Conservation (phyloP, 2,888 invertebrate species). For the Malacosoma neustria region DNA sequence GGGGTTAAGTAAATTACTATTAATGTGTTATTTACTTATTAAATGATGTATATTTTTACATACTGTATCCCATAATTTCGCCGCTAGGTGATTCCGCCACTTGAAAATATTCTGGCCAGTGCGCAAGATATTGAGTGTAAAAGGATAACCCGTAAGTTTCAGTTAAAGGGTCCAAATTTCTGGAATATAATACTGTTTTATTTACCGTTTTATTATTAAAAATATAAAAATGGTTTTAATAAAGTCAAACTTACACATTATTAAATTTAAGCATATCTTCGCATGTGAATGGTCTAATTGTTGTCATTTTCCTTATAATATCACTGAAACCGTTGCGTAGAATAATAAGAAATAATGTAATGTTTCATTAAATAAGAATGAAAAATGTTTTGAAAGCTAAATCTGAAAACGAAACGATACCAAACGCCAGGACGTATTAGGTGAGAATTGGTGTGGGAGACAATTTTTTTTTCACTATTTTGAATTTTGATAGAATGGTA, state of each 20-base stretch:
- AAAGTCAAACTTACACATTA: slow-evolving; percentile 85
- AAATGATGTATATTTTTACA: no score
- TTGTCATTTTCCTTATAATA: slow-evolving; percentile 81
- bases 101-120: slow-evolving; percentile 99
- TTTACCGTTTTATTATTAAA: background rate
- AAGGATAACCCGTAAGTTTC: slow-evolving; percentile 97
- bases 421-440: no score
- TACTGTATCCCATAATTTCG: slow-evolving; percentile 99
- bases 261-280: slow-evolving; percentile 97
- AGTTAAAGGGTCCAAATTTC: slow-evolving; percentile 96
- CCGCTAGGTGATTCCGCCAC: slow-evolving; percentile 97
- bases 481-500: no score
- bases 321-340: background rate
- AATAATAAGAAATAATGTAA: background rate
- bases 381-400: no score
- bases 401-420: no score
- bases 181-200: slow-evolving; percentile 52
- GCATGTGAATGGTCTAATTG: slow-evolving; percentile 92
- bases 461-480: no score
- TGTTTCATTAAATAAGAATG: no score
- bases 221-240: background rate
- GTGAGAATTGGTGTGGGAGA: no score
- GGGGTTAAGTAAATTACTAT: no score
- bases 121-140: slow-evolving; percentile 97
- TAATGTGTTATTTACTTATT: no score